A percentile compares a stretch with the other conserved stretches of the same genome.
phyloP scores from a whole-genome alignment of 2,888 invertebrate species.

The Agrochola circellaris region DNA sequence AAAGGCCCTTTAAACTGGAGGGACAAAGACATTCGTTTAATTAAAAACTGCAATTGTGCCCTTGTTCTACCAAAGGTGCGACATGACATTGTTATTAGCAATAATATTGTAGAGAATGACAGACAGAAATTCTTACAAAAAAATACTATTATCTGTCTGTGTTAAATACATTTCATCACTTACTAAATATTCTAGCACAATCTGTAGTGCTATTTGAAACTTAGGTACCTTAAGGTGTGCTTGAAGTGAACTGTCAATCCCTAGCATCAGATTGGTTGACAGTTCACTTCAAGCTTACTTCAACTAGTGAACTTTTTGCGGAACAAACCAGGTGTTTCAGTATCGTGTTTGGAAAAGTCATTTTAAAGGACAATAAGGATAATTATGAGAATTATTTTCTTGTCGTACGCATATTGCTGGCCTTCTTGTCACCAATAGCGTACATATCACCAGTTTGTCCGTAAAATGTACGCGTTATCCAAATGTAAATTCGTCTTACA shows the following conservation, averaged over 20 bases:
- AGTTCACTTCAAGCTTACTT: background rate
- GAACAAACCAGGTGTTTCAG: too few relatives aligned
- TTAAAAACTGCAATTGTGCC: too few relatives aligned
- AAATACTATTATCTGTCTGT: background rate
- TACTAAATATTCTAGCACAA: background rate
- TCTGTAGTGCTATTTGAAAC: background rate
- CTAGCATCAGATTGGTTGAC: too few relatives aligned
- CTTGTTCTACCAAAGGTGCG: too few relatives aligned
- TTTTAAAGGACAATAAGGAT: background rate
- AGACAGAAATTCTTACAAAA: too few relatives aligned
- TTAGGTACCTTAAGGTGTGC: too few relatives aligned
- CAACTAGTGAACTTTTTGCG: background rate
- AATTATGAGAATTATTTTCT: background rate
- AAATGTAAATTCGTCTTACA: background rate
- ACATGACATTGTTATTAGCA: constrained; percentile 27
- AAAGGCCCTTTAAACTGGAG: too few relatives aligned
- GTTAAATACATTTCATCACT: background rate
- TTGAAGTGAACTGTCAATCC: background rate
- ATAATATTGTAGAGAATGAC: constrained; percentile 13
- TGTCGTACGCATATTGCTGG: background rate
- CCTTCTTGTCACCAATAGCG: background rate
- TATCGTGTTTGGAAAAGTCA: background rate
- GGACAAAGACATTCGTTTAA: too few relatives aligned
- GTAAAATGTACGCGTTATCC: constrained; percentile 9
- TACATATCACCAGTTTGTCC: constrained; percentile 1